Conservation (phyloP, 2,888 invertebrate genomes). For the Rhagium mordax region DNA sequence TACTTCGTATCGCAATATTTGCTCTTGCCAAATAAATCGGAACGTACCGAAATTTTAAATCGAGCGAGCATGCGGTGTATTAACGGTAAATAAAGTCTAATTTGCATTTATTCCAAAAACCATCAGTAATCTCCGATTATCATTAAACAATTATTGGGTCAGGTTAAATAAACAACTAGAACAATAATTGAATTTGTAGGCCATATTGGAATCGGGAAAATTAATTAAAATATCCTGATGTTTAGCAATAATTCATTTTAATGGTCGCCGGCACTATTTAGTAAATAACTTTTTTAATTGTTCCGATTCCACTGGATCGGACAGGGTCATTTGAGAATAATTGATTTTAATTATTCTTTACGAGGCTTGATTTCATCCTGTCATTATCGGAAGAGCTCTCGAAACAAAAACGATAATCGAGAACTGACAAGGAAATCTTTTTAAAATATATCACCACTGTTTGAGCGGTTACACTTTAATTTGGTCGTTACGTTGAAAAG, state of each 20-base stretch:
- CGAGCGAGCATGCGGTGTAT: constrained; percentile 32
- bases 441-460: background rate
- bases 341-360: constrained; percentile 25
- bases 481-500: no score
- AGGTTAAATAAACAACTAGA: constrained; percentile 45
- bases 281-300: constrained; percentile 26
- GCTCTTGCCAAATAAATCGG: background rate
- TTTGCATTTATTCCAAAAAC: constrained; percentile 49
- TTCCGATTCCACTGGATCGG: constrained; percentile 17
- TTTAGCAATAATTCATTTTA: constrained; percentile 32
- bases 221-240: constrained; percentile 28
- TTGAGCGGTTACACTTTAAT: no score
- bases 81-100: constrained; percentile 37
- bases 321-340: constrained; percentile 16
- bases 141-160: constrained; percentile 47
- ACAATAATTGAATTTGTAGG: constrained; percentile 44
- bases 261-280: constrained; percentile 9
- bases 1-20: no score
- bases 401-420: background rate
- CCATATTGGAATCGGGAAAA: constrained; percentile 7
- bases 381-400: constrained; percentile 12
- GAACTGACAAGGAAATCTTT: background rate
- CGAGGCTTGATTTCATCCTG: background rate
- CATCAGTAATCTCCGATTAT: constrained; percentile 45
- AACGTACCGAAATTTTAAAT: constrained; percentile 34